phyloP scores from a whole-genome alignment of 1,140 invertebrate species.

The Subanguina moxae region DNA sequence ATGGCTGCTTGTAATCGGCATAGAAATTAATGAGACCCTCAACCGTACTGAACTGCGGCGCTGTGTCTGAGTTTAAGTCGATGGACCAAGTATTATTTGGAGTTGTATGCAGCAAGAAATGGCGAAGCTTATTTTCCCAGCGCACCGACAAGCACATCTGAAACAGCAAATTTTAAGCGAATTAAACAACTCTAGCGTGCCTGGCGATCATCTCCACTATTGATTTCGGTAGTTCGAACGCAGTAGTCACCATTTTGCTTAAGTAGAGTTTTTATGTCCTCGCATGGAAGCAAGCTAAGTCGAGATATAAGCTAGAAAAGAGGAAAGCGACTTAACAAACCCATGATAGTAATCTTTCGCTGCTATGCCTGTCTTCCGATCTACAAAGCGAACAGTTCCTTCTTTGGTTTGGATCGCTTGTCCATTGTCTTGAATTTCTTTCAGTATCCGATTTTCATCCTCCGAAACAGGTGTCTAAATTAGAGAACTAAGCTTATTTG shows the following conservation, averaged over 20 bases:
- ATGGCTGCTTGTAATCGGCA: neutral
- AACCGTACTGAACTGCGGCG: neutral
- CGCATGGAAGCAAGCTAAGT: conserved; percentile 1
- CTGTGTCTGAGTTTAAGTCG: too few species aligned
- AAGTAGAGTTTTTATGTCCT: neutral
- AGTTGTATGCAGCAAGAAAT: neutral
- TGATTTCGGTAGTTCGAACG: conserved; percentile 10
- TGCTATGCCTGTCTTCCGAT: neutral
- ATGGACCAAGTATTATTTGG: too few species aligned
- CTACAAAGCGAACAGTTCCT: neutral
- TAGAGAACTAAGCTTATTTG: neutral
- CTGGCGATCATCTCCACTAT: neutral
- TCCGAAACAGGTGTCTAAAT: neutral
- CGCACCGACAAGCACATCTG: neutral
- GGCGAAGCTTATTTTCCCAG: neutral
- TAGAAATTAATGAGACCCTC: neutral
- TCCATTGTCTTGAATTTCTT: neutral
- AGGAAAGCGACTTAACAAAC: neutral
- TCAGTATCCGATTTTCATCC: neutral
- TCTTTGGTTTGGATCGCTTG: neutral
- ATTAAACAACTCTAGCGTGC: neutral
- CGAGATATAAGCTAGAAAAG: neutral
- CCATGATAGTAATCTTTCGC: conserved; percentile 1
- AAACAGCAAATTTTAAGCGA: neutral
- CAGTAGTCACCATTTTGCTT: conserved; percentile 10